Conservation (phyloP, 2,888 invertebrate species). For the Caenorhabditis panamensis region DNA sequence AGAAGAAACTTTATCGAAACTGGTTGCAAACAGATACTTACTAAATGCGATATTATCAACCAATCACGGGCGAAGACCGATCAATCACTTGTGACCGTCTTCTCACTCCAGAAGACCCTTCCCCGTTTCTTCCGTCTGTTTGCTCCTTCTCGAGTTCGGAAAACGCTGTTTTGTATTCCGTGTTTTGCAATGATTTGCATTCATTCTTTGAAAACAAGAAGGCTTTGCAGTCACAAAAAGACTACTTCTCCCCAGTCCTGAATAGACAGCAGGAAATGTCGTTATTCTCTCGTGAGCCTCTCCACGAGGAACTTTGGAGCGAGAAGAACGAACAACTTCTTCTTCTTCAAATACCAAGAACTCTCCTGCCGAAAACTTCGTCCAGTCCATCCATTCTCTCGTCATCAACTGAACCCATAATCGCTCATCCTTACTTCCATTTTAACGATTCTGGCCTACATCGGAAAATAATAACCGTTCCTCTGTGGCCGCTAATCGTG, state of each 20-base stretch:
- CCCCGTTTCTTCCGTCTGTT: neutral
- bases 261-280: constrained; percentile 60
- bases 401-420: constrained; percentile 19
- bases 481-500: constrained; percentile 47
- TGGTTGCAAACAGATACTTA: constrained; percentile 53
- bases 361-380: constrained; percentile 4
- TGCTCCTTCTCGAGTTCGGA: constrained; percentile 18
- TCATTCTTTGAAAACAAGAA: constrained; percentile 51
- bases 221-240: constrained; percentile 45
- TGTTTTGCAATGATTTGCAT: constrained; percentile 53
- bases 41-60: constrained; percentile 38
- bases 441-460: constrained; percentile 56
- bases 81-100: constrained; percentile 46
- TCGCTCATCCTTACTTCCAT: constrained; percentile 15
- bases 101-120: constrained; percentile 26
- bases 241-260: constrained; percentile 26
- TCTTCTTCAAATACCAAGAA: constrained; percentile 10
- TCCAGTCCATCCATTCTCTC: neutral
- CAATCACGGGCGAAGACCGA: constrained; percentile 42
- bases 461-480: constrained; percentile 60
- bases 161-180: constrained; percentile 36
- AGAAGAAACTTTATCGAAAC: constrained; percentile 38
- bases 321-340: constrained; percentile 12
- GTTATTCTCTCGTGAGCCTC: constrained; percentile 35
- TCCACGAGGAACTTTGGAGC: neutral